phyloP scores from a whole-genome alignment of 2,797 vertebrate species.

The Meda fulgida region DNA sequence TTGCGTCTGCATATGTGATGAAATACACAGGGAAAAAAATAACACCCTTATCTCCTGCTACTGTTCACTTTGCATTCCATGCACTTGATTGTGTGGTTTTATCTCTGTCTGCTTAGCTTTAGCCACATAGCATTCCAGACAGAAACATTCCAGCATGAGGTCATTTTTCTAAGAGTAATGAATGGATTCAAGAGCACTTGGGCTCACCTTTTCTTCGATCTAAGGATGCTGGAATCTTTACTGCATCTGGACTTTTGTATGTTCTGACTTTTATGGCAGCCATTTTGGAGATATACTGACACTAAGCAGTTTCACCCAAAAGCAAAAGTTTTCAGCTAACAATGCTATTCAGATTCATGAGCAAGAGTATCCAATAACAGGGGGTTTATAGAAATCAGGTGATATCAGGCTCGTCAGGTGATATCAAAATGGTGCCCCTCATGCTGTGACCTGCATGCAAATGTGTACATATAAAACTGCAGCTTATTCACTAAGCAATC shows the following conservation, averaged over 20 bases:
- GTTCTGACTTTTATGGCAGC: not conserved
- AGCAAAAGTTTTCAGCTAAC: not conserved
- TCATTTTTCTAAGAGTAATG: constrained; percentile 27
- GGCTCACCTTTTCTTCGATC: constrained; percentile 2
- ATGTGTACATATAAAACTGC: not conserved
- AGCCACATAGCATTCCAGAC: constrained; percentile 59
- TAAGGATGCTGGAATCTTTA: not conserved
- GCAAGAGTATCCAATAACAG: not conserved
- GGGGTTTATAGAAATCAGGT: not conserved
- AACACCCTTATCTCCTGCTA: constrained; percentile 74
- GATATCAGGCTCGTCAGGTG: not conserved
- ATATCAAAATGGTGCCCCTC: not conserved
- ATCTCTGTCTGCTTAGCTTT: constrained; percentile 69
- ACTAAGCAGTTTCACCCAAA: not conserved
- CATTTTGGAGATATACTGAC: not conserved
- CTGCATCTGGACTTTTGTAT: not conserved
- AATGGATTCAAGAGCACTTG: constrained; percentile 13
- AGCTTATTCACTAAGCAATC: not conserved
- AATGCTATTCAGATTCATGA: not conserved
- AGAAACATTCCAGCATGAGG: constrained; percentile 39
- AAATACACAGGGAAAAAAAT: constrained; percentile 66
- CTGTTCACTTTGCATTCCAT: constrained; percentile 72
- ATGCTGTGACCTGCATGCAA: not conserved
- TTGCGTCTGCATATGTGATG: constrained; percentile 58
- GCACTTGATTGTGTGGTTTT: constrained; percentile 68